Base-by-base conservation (phyloP, 1,140 invertebrate species). In the Planococcus citri region DNA sequence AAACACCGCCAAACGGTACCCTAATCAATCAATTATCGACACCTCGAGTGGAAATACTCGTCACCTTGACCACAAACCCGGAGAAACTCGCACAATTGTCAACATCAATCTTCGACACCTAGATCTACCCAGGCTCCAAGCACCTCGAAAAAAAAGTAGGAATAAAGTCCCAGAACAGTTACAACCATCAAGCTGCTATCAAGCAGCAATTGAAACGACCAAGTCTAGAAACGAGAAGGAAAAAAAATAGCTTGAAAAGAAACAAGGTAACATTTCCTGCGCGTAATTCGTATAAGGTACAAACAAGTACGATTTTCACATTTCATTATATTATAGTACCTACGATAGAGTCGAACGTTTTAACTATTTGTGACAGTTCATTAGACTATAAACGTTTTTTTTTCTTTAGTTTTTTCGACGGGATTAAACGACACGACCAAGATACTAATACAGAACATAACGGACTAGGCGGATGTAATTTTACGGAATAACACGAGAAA, bases 401-500 rank as follows among this genome's bases (percentile, higher is more conserved):
- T 6, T 33, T 12, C 12, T 33, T 33, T 3, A 12, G 3, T 33
- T 12, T 33, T 33, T 33, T 33, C 12, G 29, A 12, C 4, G 29
- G 29, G 25, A 64, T 64, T 64, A 51, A 51, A 51, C 20, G 60
- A 22, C 60, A 17, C 25, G 60, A 58, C 51, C 21, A 22, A 22
- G 21, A 58, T n/a, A 58, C 17, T n/a, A 20, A n/a, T n/a, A 58
- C 60, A 24, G 10, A 20, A 64, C 21, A 64, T 64, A 64, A 64
- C 60, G 60, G 60, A 6, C 20, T 21, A 17, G 25, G 20, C 60
- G 60, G 60, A 64, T 64, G 60, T 64, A 64, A 64, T 64, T 64
- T 64, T 64, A 64, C 60, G 60, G 60, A 64, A 64, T 64, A 64
- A 64, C 60, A 25, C 22, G 60, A 64, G 60, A 64, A 64, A 64